A percentile compares a stretch with the other conserved stretches of the same genome.
phyloP scores from a whole-genome alignment of 2,113 vertebrate species.

The Tetrao urogallus region DNA sequence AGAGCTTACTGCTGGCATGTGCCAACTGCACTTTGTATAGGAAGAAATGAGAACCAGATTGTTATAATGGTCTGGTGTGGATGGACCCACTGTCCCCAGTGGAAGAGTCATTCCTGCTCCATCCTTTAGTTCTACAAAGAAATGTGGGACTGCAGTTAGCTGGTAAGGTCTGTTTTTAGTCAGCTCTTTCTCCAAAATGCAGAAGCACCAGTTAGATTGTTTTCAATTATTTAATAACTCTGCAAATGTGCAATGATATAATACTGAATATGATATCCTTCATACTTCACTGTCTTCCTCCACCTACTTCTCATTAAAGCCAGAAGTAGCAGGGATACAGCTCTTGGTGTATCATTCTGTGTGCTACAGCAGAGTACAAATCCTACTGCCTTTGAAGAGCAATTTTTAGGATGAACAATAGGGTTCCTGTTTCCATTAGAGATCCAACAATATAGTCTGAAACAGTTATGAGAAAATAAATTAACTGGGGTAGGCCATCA shows the following conservation, averaged over 20 bases:
- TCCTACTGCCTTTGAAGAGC: neutral
- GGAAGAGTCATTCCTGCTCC: neutral
- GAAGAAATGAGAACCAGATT: neutral
- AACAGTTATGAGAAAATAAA: neutral
- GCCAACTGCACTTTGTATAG: neutral
- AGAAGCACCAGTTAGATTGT: neutral
- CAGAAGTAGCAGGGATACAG: neutral
- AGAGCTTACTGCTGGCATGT: neutral
- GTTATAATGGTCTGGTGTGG: neutral
- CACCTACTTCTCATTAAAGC: neutral
- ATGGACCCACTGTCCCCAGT: fast-evolving
- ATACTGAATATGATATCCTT: neutral
- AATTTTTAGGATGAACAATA: neutral
- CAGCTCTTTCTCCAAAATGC: neutral
- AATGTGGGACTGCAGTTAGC: fast-evolving
- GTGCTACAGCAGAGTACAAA: neutral
- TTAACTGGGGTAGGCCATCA: too few relatives aligned
- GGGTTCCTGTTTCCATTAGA: neutral
- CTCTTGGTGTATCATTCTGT: neutral
- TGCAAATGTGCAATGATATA: neutral
- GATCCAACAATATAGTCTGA: neutral
- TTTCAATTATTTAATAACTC: neutral
- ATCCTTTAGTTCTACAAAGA: neutral
- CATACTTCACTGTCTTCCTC: neutral
- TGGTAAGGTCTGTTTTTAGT: neutral